These are phyloP conservation scores for Schizotus pectinicornis DNA, from an alignment of 2,888 invertebrate species.

Conservation along the genomic window DNA sequence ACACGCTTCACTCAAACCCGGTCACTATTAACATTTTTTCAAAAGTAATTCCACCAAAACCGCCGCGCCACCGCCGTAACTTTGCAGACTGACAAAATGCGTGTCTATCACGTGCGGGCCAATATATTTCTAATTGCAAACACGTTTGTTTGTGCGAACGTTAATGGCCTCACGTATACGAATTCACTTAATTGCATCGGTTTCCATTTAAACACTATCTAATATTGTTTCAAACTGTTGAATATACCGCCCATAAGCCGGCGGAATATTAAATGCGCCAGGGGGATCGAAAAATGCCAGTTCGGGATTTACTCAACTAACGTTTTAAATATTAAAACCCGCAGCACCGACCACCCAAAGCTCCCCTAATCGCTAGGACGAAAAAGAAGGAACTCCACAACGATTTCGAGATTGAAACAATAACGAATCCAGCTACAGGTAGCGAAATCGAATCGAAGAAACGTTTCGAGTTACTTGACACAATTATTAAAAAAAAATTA, in stretches of 20 bases:
- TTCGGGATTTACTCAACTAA: too few relatives aligned
- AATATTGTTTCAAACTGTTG: constrained; percentile 25
- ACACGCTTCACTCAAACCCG: background rate
- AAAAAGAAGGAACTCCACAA: too few relatives aligned
- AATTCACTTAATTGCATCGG: constrained; percentile 33
- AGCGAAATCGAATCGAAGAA: too few relatives aligned
- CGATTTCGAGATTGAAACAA: too few relatives aligned
- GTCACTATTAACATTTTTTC: background rate
- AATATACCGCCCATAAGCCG: constrained; percentile 11
- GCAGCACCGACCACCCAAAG: too few relatives aligned
- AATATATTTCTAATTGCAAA: constrained; percentile 35
- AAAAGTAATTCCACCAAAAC: background rate
- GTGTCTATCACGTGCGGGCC: constrained; percentile 25
- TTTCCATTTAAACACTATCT: constrained; percentile 26
- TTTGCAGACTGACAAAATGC: constrained; percentile 1
- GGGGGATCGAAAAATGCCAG: background rate
- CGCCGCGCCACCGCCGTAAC: background rate
- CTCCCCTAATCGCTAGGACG: too few relatives aligned
- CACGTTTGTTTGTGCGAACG: constrained; percentile 41
- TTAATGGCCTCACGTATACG: constrained; percentile 40
- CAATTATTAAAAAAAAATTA: too few relatives aligned
- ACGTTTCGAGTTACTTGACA: too few relatives aligned
- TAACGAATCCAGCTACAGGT: too few relatives aligned
- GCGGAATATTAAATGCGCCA: constrained; percentile 23
- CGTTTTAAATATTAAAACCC: background rate